A percentile compares a stretch with the other conserved stretches of the same genome.
Evolutionary conservation across 2,797 vertebrate species (phyloP).

Genomic region (Takifugu ocellatus): DNA sequence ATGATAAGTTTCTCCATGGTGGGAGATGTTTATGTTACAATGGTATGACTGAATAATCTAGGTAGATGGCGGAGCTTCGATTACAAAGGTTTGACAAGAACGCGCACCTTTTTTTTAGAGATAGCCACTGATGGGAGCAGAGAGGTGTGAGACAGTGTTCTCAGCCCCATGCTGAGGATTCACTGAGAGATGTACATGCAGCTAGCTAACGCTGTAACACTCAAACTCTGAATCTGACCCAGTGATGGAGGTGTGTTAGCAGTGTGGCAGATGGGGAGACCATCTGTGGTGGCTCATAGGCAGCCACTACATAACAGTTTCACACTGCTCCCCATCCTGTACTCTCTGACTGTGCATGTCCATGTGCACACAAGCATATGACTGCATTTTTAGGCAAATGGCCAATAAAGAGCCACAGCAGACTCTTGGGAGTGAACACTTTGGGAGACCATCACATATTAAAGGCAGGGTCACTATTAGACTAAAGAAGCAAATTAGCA

Average conservation of each 20-base stretch:
- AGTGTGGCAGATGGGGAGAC: conserved; percentile 55
- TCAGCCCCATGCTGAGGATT: conserved; percentile 14
- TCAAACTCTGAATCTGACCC: conserved; percentile 31
- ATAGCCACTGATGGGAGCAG: background rate
- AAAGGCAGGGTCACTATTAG: background rate
- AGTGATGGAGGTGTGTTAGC: conserved; percentile 48
- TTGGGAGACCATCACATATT: conserved; percentile 1
- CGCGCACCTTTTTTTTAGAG: conserved; percentile 2
- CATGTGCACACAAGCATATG: conserved; percentile 10
- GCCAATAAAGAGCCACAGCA: background rate
- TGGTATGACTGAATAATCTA: conserved; percentile 5
- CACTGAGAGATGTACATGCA: conserved; percentile 1
- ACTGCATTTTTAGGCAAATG: conserved; percentile 7
- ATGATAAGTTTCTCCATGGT: conserved; percentile 37
- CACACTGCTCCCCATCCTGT: conserved; percentile 28
- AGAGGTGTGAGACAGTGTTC: conserved; percentile 46
- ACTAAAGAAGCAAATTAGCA: conserved; percentile 14
- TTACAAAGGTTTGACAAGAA: conserved; percentile 24
- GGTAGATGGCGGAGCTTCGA: background rate
- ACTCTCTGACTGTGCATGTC: conserved; percentile 19
- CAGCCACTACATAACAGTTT: conserved; percentile 31
- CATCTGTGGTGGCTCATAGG: conserved; percentile 60
- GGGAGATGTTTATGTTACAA: conserved; percentile 26
- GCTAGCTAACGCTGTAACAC: conserved; percentile 17
- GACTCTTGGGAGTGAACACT: background rate